phyloP scores from a whole-genome alignment of 2,113 vertebrate species.

The Fukomys damarensis region DNA sequence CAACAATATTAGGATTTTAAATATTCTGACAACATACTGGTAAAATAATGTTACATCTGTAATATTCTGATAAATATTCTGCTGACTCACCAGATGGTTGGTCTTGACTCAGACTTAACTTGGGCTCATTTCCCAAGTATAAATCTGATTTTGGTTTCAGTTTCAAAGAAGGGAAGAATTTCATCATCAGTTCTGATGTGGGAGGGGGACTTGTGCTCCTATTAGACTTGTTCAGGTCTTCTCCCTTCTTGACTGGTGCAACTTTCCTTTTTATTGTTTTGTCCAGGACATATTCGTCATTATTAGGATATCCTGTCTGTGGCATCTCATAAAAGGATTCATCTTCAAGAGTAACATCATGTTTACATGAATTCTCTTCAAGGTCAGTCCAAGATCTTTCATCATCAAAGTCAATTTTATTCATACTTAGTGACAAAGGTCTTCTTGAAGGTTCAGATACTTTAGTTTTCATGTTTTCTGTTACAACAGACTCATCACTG shows the following conservation, averaged over 20 bases:
- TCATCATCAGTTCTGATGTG: slow-evolving; percentile 91
- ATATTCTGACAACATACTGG: neutral
- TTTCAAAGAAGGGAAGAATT: slow-evolving; percentile 94
- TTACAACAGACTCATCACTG: slow-evolving; percentile 78
- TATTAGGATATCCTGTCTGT: slow-evolving; percentile 57
- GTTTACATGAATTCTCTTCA: slow-evolving; percentile 85
- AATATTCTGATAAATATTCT: slow-evolving; percentile 10
- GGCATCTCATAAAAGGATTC: slow-evolving; percentile 50
- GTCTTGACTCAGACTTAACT: slow-evolving; percentile 78
- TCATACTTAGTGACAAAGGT: slow-evolving; percentile 7
- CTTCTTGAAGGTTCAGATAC: slow-evolving; percentile 61
- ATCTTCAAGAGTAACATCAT: slow-evolving; percentile 70
- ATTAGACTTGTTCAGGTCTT: slow-evolving; percentile 61
- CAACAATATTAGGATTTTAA: neutral
- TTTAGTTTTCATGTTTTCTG: slow-evolving; percentile 72
- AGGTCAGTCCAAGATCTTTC: slow-evolving; percentile 95
- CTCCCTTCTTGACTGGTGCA: slow-evolving; percentile 86
- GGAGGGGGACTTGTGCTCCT: slow-evolving; percentile 83
- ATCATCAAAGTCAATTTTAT: slow-evolving; percentile 93
- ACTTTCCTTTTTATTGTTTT: slow-evolving; percentile 91
- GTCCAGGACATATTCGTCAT: slow-evolving; percentile 73
- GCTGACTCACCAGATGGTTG: slow-evolving; percentile 86
- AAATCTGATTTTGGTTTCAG: slow-evolving; percentile 85
- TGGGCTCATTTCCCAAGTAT: slow-evolving; percentile 69
- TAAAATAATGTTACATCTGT: neutral